Percentiles rank a stretch among this genome's conserved stretches.
These are phyloP conservation scores for Macropodus opercularis DNA, from an alignment of 2,797 vertebrate genomes.

Conservation along the genomic window DNA sequence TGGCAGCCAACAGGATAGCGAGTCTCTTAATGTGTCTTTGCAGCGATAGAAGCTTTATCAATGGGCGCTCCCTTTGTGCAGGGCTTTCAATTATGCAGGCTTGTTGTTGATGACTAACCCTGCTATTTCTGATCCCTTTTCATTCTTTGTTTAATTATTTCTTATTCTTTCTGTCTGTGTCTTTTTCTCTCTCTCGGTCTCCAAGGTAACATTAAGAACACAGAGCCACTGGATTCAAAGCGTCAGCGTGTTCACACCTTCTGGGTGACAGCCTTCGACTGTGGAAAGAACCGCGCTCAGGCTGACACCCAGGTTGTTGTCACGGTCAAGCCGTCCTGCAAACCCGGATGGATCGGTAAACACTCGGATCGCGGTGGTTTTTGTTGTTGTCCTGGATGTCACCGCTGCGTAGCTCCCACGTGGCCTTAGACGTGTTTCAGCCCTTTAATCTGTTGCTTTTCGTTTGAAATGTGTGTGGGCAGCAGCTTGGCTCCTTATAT, in stretches of 20 bases:
- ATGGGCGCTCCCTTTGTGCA: constrained; percentile 11
- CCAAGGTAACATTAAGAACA: constrained; percentile 97
- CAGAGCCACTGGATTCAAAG: constrained; percentile 93
- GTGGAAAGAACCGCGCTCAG: constrained; percentile 95
- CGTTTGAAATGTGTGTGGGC: constrained; percentile 40
- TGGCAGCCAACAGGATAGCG: background rate
- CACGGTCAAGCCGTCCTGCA: constrained; percentile 98
- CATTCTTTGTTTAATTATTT: constrained; percentile 38
- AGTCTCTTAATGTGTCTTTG: constrained; percentile 1
- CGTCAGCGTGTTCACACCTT: constrained; percentile 92
- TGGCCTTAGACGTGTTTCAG: constrained; percentile 8
- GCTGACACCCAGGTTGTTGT: constrained; percentile 95
- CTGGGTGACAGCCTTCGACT: constrained; percentile 97
- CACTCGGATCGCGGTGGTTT: background rate
- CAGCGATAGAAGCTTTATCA: constrained; percentile 21
- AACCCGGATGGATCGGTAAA: constrained; percentile 97
- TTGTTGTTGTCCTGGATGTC: constrained; percentile 6
- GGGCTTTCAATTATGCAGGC: constrained; percentile 24
- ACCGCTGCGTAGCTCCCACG: background rate
- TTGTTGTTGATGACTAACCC: constrained; percentile 53
- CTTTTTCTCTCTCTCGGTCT: constrained; percentile 38
- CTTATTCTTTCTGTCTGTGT: constrained; percentile 13
- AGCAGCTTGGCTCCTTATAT: constrained; percentile 39
- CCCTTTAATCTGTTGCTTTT: constrained; percentile 13
- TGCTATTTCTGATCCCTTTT: constrained; percentile 44